These are phyloP conservation scores for Oxyura jamaicensis DNA, from an alignment of 2,113 vertebrate species.

Conservation along the genomic window DNA sequence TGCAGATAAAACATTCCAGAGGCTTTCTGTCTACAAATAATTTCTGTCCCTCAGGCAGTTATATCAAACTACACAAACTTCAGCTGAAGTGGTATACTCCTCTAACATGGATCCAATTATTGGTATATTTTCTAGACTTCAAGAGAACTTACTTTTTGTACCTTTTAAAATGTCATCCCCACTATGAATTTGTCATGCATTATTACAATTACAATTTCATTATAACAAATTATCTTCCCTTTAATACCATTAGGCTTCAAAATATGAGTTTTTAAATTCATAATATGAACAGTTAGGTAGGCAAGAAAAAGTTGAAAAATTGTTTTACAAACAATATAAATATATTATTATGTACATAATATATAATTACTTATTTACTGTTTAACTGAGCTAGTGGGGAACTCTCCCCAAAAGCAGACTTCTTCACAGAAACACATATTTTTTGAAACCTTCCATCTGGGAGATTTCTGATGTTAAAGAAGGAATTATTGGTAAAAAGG, in stretches of 20 bases:
- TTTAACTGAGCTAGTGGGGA: neutral
- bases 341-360: neutral
- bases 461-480: neutral
- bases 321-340: constrained; percentile 1
- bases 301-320: neutral
- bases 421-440: neutral
- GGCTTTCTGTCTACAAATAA: accelerated
- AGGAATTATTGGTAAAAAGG: neutral
- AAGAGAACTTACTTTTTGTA: neutral
- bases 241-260: neutral
- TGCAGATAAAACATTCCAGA: neutral
- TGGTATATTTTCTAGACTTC: neutral
- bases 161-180: neutral
- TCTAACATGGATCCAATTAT: neutral
- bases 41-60: neutral
- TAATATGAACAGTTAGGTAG: neutral
- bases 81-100: neutral
- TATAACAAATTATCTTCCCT: neutral
- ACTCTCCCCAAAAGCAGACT: neutral
- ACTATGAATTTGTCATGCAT: neutral
- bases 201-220: neutral
- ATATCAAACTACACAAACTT: neutral
- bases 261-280: neutral
- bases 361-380: neutral
- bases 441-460: neutral